Evolutionary conservation across 1,140 invertebrate species (phyloP), one percentile per base, ranked within the genome.

Genomic region (Phenacoccus solenopsis): DNA sequence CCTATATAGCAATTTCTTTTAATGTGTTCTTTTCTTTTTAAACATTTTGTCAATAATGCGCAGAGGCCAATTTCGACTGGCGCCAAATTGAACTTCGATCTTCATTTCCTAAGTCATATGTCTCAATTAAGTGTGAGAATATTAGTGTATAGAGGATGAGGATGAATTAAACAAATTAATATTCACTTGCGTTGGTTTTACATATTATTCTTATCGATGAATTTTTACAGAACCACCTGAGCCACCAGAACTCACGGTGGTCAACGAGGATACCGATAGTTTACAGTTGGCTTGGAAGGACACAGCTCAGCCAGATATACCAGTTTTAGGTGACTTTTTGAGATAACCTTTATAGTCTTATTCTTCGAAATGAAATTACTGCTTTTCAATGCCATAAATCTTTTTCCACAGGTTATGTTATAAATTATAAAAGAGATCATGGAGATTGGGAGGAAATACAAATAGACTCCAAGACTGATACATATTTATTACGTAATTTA

Each of bases 391-490:
- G n/a, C n/a, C n/a, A n/a, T n/a, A n/a, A n/a, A n/a, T n/a, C 57
- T 27, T 71, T 27, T 21, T 69, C 67, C 69, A 0, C 70, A 85
- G 90, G 90, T 22, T 93, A 92, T 78, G 88, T 91, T 2, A 88
- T 93, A 25, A 91, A 93, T 79, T 93, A 90, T 77, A 93, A 93
- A 78, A 81, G 89, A n/a, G 89, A 92, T 73, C 88, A 88, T 74
- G 90, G 91, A 0, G 91, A 93, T 75, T 93, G 90, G 90, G 90
- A 93, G 77, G 90, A 93, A 78, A 79, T 91, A 69, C 89, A 91
- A 76, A 86, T 91, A 56, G 87, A 90, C 56, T 85, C 89, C 22
- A 88, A 89, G 70, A 87, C 85, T 4, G 87, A 88, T 59, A 88
- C 88, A 69, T 88, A 90, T 77, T 83, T 90, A 70, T 77, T 92